Conservation (phyloP, 2,888 invertebrate genomes). For the Acleris emargana region DNA sequence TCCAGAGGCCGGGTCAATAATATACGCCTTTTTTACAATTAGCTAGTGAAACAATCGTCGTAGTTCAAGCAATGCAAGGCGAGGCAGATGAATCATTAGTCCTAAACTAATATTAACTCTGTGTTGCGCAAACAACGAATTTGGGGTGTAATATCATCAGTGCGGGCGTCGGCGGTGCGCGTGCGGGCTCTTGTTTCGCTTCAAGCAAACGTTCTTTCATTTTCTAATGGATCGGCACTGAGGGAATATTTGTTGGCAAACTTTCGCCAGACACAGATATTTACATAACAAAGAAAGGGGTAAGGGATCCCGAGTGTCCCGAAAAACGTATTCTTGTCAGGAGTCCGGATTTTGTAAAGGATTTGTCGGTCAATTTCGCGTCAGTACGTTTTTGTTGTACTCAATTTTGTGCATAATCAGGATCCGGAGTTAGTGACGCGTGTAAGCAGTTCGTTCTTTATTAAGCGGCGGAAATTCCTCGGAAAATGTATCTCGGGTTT, state of each 20-base stretch:
- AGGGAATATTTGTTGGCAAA: constrained; percentile 72
- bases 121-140: constrained; percentile 63
- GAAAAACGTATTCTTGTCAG: constrained; percentile 70
- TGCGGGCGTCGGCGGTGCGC: constrained; percentile 34
- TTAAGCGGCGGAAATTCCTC: constrained; percentile 49
- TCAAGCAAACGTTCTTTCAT: constrained; percentile 72
- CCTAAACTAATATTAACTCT: constrained; percentile 73
- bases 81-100: constrained; percentile 73
- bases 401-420: constrained; percentile 60
- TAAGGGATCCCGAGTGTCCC: constrained; percentile 64
- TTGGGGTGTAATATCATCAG: constrained; percentile 60
- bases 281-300: constrained; percentile 77
- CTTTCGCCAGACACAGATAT: constrained; percentile 69
- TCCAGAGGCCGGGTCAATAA: constrained; percentile 6
- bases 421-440: constrained; percentile 45
- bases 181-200: constrained; percentile 57
- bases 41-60: constrained; percentile 39
- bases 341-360: constrained; percentile 66
- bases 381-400: constrained; percentile 61
- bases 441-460: constrained; percentile 53
- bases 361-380: constrained; percentile 72
- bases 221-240: constrained; percentile 75
- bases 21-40: constrained; percentile 17
- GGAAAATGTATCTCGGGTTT: constrained; percentile 44
- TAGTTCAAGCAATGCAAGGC: constrained; percentile 55